Base-by-base conservation (phyloP, 2,113 vertebrate genomes). In the Bufo bufo region DNA sequence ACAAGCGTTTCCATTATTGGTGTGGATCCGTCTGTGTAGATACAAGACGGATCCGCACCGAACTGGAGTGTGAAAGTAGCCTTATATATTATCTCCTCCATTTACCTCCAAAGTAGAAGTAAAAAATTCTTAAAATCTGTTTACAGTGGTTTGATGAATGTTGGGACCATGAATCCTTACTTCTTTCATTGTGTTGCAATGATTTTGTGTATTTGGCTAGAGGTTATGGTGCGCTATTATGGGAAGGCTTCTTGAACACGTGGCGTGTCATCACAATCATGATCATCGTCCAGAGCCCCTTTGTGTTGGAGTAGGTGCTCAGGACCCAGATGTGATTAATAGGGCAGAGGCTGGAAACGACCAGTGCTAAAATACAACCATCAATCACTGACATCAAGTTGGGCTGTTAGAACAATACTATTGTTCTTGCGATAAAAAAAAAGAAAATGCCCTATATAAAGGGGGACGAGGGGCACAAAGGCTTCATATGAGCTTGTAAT, bases 321-420 rank as follows among this genome's bases (percentile, higher is more conserved):
- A 45, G 47, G 72, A 14, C 17, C 45, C 20, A 50, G 12, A 75
- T 75, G 72, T 75, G 72, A 75, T 75, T 75, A 75, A 75, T 75
- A 50, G 72, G 20, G 16, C 72, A 49, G 45, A 75, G 72, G 16
- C 45, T 47, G 72, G 45, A 75, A 75, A 9, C 8, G 72, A 20
- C 45, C 47, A 8, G 47, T 50, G 72, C 72, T 20, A 47, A 75
- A 75, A 75, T 75, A 19, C 72, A 0, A 50, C 72, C 72, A 75
- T 75, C 72, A 49, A 75, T 75, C 72, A 75, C 72, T 50, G 45
- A 75, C 72, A 50, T 20, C 16, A 47, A 75, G 72, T 75, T 75
- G 45, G 16, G 17, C 16, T 47, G 43, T 47, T 74, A 74, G 71
- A 74, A 75, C 72, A 75, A 75, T 75, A 20, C 45, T 75, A 75